phyloP scores from a whole-genome alignment of 2,797 vertebrate species.

The Halcyon badia region DNA sequence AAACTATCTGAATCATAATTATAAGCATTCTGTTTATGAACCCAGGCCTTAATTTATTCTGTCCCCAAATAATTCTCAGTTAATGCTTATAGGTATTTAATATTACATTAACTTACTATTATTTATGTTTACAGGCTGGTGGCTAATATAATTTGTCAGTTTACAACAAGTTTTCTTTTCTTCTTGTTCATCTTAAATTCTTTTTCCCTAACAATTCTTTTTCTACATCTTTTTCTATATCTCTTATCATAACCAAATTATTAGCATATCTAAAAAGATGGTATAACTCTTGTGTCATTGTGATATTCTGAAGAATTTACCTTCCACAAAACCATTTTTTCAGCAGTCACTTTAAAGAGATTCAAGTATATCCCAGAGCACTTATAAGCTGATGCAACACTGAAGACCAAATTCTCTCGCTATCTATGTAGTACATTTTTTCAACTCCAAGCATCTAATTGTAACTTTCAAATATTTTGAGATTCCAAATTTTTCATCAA shows the following conservation, averaged over 20 bases:
- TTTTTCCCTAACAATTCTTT: not conserved
- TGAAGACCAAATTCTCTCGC: not conserved
- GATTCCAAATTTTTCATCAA: not conserved
- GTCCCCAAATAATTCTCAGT: not conserved
- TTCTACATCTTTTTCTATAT: not conserved
- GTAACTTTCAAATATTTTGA: not conserved
- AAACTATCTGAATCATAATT: not conserved
- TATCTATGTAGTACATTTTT: not conserved
- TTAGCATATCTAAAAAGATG: not conserved
- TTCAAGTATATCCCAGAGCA: no score
- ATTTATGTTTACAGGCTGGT: not conserved
- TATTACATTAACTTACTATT: not conserved
- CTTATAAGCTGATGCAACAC: not conserved
- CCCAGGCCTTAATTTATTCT: not conserved
- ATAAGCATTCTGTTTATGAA: not conserved
- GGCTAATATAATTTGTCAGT: not conserved
- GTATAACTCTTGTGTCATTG: not conserved
- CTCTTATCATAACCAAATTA: not conserved
- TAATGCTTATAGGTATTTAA: not conserved
- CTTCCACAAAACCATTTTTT: not conserved
- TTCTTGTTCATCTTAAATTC: not conserved
- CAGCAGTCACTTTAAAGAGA: not conserved
- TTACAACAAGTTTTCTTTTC: not conserved
- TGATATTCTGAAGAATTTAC: not conserved
- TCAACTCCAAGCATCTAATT: not conserved